Conservation (phyloP, 2,113 vertebrate genomes). For the Semnornis frantzii region DNA sequence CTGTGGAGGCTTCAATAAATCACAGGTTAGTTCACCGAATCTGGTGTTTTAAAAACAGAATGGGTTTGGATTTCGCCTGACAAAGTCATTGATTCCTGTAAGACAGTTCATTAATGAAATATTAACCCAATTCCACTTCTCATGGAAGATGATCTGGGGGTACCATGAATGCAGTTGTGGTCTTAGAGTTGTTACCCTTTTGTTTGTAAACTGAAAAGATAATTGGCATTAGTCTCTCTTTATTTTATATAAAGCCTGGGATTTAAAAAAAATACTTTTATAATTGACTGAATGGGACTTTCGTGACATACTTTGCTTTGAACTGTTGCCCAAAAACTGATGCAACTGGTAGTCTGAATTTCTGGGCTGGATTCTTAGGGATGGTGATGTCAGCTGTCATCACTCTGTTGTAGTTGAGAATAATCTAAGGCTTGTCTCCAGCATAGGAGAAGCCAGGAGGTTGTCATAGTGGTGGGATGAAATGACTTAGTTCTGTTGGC, state of each 20-base stretch:
- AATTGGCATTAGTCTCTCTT: background rate
- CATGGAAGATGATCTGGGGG: background rate
- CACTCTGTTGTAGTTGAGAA: slow-evolving; percentile 24
- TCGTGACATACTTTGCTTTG: slow-evolving; percentile 39
- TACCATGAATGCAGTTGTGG: background rate
- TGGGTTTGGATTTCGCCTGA: background rate
- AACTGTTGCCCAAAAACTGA: slow-evolving; percentile 56
- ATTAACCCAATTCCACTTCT: background rate
- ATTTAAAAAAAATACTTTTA: background rate
- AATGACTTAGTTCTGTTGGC: background rate
- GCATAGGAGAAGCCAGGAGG: background rate
- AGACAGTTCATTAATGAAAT: background rate
- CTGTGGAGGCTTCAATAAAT: background rate
- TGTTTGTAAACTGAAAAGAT: background rate
- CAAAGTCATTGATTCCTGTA: background rate
- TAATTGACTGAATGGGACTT: slow-evolving; percentile 25
- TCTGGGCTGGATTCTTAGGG: slow-evolving; percentile 32
- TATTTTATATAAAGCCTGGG: background rate
- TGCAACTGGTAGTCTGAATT: slow-evolving; percentile 57
- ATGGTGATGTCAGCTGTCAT: slow-evolving; percentile 64
- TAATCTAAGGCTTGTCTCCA: slow-evolving; percentile 32
- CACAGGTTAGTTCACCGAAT: background rate
- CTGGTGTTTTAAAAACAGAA: background rate
- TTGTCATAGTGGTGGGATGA: background rate
- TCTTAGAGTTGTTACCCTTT: background rate